Conservation (phyloP, 2,113 vertebrate genomes). For the Mystacornis crossleyi region DNA sequence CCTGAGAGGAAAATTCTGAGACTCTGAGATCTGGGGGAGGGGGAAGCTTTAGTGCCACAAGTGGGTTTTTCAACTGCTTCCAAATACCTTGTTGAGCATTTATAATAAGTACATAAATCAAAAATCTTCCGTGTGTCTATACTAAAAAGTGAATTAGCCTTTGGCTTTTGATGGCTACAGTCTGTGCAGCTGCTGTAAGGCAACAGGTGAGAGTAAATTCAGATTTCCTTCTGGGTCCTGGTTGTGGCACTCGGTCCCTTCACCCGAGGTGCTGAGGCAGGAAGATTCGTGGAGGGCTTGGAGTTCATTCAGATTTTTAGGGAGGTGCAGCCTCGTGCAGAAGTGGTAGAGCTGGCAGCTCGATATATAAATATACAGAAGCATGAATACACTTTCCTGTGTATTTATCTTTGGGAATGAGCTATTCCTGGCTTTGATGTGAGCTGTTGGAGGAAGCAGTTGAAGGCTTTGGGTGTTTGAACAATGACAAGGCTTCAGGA, state of each 20-base stretch:
- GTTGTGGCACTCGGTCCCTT: not conserved
- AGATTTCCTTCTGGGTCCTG: rapidly evolving
- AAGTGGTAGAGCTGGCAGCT: not conserved
- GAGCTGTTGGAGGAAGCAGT: not conserved
- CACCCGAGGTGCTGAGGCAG: not conserved
- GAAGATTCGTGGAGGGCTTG: not conserved
- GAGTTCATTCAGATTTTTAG: rapidly evolving
- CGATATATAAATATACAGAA: not conserved
- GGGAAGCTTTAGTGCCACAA: not conserved
- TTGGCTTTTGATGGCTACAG: not conserved
- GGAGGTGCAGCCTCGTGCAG: not conserved
- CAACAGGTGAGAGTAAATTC: not conserved
- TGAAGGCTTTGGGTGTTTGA: not conserved
- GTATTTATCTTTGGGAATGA: not conserved
- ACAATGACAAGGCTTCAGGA: not conserved
- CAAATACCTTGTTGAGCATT: not conserved
- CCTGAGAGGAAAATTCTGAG: not conserved
- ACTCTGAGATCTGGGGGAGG: not conserved
- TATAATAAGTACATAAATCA: rapidly evolving
- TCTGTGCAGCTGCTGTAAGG: not conserved
- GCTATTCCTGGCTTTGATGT: not conserved
- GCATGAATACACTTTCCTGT: rapidly evolving
- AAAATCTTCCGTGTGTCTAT: not conserved
- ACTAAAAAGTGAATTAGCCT: not conserved
- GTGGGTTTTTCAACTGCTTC: not conserved